Evolutionary conservation across 2,888 invertebrate genomes (phyloP).

Genomic region (Melinaea menophilus): DNA sequence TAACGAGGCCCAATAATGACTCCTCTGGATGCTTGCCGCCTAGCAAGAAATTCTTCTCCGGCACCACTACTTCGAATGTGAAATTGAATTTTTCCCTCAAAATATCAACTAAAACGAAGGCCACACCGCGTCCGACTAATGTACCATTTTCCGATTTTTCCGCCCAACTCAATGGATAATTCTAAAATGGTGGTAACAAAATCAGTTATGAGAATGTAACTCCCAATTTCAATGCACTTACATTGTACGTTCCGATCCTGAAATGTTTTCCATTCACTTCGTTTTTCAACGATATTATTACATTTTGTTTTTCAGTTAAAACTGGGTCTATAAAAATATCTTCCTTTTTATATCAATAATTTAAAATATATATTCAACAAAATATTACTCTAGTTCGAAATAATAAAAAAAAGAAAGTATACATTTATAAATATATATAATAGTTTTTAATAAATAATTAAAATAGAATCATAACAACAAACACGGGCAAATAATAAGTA

Average conservation of each 20-base stretch:
- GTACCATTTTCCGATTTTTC: constrained; percentile 71
- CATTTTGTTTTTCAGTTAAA: constrained; percentile 36
- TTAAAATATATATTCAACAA: too few relatives aligned
- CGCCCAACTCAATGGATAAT: constrained; percentile 80
- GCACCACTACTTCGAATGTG: constrained; percentile 82
- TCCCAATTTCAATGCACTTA: constrained; percentile 43
- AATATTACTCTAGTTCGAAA: too few relatives aligned
- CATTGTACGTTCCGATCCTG: constrained; percentile 63
- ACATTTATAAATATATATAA: too few relatives aligned
- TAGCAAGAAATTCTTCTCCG: constrained; percentile 78
- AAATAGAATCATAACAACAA: too few relatives aligned
- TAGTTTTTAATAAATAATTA: too few relatives aligned
- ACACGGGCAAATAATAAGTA: too few relatives aligned
- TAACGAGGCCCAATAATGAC: constrained; percentile 82
- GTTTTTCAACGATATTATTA: constrained; percentile 39
- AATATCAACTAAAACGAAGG: constrained; percentile 84
- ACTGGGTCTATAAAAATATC: constrained; percentile 39
- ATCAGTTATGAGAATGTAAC: background rate
- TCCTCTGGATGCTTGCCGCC: constrained; percentile 76
- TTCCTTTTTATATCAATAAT: too few relatives aligned
- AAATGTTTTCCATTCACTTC: constrained; percentile 65
- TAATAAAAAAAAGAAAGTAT: too few relatives aligned
- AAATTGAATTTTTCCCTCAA: constrained; percentile 84
- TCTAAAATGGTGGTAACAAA: constrained; percentile 53
- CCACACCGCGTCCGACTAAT: constrained; percentile 81